These are phyloP conservation scores for Paraescarpia echinospica DNA, from an alignment of 1,140 invertebrate genomes.

Conservation along the genomic window DNA sequence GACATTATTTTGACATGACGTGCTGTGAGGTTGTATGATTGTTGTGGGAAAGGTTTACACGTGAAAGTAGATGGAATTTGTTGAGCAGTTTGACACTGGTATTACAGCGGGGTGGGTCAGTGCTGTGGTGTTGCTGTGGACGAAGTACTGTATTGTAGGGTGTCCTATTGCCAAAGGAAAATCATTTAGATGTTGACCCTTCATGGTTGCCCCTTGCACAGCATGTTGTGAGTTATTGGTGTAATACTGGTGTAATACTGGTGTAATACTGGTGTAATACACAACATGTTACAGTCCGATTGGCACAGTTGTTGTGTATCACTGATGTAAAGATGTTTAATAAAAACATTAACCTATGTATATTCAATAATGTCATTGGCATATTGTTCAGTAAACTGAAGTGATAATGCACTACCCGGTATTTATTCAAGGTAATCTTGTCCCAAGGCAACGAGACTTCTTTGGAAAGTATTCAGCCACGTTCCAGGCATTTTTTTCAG, in stretches of 20 bases:
- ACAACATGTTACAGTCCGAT: no score
- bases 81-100: neutral
- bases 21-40: neutral
- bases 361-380: no score
- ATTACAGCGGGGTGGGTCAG: neutral
- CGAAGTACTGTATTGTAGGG: neutral
- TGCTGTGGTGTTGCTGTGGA: neutral
- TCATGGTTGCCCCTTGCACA: no score
- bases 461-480: neutral
- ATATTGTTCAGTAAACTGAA: neutral
- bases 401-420: neutral
- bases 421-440: neutral
- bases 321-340: no score
- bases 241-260: no score
- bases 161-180: neutral
- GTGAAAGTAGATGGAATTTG: neutral
- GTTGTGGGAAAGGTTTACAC: neutral
- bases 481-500: neutral
- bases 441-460: neutral
- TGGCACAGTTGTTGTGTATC: no score
- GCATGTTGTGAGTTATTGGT: no score
- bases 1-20: neutral
- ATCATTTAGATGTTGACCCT: neutral
- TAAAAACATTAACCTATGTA: neutral
- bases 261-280: no score